Conservation (phyloP, 2,888 invertebrate species). For the Drepanosiphum platanoidis region DNA sequence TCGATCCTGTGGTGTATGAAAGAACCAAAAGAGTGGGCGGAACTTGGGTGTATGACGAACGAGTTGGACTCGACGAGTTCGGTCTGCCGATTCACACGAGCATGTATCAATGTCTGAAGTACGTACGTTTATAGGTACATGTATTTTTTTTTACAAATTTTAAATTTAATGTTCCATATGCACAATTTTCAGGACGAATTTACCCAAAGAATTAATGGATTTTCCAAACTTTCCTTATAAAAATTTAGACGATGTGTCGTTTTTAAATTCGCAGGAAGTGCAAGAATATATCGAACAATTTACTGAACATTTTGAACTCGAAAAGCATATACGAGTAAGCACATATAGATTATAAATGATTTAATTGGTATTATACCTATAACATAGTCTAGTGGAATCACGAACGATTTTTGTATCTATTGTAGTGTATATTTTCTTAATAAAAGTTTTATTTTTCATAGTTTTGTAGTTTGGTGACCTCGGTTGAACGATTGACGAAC, state of each 20-base stretch:
- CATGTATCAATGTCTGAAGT: conserved; percentile 91
- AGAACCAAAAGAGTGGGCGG: conserved; percentile 82
- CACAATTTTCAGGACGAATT: conserved; percentile 69
- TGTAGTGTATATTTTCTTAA: not conserved
- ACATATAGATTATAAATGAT: not conserved
- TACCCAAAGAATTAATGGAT: conserved; percentile 93
- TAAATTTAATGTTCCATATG: not conserved
- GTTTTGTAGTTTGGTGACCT: conserved; percentile 60
- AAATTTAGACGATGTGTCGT: conserved; percentile 73
- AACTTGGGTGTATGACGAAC: conserved; percentile 88
- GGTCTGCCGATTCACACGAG: conserved; percentile 87
- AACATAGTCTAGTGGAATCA: too few relatives aligned
- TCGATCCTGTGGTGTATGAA: conserved; percentile 78
- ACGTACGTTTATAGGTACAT: conserved; percentile 60
- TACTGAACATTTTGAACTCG: conserved; percentile 73
- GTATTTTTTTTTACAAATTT: not conserved
- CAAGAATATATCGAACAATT: conserved; percentile 77
- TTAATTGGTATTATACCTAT: too few relatives aligned
- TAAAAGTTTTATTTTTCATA: not conserved
- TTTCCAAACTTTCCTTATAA: conserved; percentile 87
- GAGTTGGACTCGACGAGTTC: conserved; percentile 77
- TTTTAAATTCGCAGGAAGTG: conserved; percentile 75
- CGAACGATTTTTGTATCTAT: not conserved
- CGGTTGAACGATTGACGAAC: conserved; percentile 48
- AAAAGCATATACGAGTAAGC: conserved; percentile 74